Evolutionary conservation across 2,113 vertebrate species (phyloP).

Genomic region (Martes martes): DNA sequence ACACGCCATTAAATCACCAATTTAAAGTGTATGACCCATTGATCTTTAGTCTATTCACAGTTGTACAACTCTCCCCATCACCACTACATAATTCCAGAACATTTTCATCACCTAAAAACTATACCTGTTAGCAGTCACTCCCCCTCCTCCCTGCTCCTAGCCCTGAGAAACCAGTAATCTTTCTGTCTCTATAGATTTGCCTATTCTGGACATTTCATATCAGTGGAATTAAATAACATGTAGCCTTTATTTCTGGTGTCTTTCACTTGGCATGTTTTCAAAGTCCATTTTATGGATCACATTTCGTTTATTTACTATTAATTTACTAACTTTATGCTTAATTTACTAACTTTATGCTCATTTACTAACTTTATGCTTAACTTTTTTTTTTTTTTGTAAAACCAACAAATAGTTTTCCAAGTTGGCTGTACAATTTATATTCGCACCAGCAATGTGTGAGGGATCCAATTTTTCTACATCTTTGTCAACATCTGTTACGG

Average conservation of each 20-base stretch:
- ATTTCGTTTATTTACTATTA: neutral
- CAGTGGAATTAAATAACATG: neutral
- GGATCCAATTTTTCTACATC: neutral
- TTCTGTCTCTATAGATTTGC: neutral
- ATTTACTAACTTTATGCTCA: no score
- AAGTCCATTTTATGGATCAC: neutral
- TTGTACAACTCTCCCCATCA: neutral
- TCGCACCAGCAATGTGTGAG: neutral
- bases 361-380: no score
- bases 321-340: no score
- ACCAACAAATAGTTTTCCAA: neutral
- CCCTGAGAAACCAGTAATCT: neutral
- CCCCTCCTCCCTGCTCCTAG: neutral
- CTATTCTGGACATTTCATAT: neutral
- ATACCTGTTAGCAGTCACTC: neutral
- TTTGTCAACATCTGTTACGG: neutral
- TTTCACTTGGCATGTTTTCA: neutral
- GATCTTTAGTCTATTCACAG: neutral
- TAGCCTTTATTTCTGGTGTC: neutral
- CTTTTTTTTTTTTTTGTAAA: neutral
- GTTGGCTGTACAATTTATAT: neutral
- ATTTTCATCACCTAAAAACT: neutral
- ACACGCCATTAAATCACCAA: neutral
- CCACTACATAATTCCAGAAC: neutral
- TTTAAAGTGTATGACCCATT: neutral